These are phyloP conservation scores for Harpalus rubripes DNA, from an alignment of 2,888 invertebrate species.

Conservation along the genomic window DNA sequence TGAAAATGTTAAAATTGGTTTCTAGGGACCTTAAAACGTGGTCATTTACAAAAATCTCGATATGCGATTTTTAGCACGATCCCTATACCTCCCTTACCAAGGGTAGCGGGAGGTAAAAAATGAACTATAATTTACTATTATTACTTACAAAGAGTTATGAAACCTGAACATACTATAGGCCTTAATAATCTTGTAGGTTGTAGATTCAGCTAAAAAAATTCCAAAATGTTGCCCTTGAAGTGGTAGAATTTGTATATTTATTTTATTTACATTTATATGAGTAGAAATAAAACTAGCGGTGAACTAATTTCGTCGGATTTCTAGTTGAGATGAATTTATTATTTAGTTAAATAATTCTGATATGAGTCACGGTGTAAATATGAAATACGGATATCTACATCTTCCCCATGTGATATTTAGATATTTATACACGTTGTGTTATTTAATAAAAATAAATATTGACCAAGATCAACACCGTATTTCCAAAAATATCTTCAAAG, in stretches of 20 bases:
- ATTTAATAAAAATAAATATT: constrained; percentile 60
- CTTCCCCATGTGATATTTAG: constrained; percentile 43
- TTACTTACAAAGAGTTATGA: too few species aligned
- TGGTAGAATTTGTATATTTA: background rate
- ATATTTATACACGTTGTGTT: constrained; percentile 48
- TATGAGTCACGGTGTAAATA: constrained; percentile 22
- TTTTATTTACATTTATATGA: constrained; percentile 2
- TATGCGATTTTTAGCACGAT: too few species aligned
- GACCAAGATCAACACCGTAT: constrained; percentile 60
- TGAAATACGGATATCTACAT: constrained; percentile 37
- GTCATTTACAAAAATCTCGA: too few species aligned
- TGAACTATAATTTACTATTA: too few species aligned
- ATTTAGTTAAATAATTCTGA: constrained; percentile 37
- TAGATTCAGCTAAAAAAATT: too few species aligned
- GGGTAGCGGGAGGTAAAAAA: too few species aligned
- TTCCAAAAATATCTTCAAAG: constrained; percentile 62
- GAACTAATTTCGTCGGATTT: constrained; percentile 27
- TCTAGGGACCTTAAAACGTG: too few species aligned
- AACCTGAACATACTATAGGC: too few species aligned
- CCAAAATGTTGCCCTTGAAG: too few species aligned
- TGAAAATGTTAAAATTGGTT: too few species aligned
- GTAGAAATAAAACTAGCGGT: background rate
- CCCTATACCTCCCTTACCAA: too few species aligned
- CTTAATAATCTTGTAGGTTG: too few species aligned
- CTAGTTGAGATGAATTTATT: constrained; percentile 27